Evolutionary conservation across 1,140 invertebrate genomes (phyloP), one percentile per base, ranked within the genome.

Genomic region (Atta cephalotes): DNA sequence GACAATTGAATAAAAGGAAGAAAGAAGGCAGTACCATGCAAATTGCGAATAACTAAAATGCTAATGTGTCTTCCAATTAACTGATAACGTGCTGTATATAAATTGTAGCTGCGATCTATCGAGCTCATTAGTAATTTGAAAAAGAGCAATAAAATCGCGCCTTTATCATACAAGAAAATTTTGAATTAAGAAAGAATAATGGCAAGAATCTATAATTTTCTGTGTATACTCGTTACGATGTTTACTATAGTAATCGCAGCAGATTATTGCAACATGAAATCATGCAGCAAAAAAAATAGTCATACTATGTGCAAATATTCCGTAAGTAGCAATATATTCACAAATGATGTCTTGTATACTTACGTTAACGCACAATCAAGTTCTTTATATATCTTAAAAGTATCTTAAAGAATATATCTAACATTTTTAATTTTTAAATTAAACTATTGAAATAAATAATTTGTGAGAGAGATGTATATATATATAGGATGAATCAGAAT

Each of bases 251-350:
- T 63, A 31, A 58, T 3, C 12, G 35, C 7, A 39, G 35, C 56
- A 2, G 31, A 60, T 56, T 65, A 80, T 21, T 86, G 87, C 53
- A 53, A 49, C 3, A 21, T 79, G 7, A 12, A 39, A 14, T 25
- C 16, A 14, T 88, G 87, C 14, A 6, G 4, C 0, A 18, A 18
- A 9, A 5, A 5, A 31, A 25, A 25, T 25, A 25, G 0, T 12
- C 85, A 87, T 3, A 84, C 80, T 1, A 21, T 84, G 70, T 85
- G 80, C 53, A 31, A 70, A 45, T 85, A 63, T 6, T 3, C 14
- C 4, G 86, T 87, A 45, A 87, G 81, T 85, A 82, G 6, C 16
- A 56, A 35, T 39, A 39, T 39, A 39, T 39, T 39, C 35, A 39
- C 35, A 39, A 39, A 7, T 39, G 35, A 39, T 39, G 7, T 39